phyloP scores from a whole-genome alignment of 2,888 invertebrate genomes.

The Creontiades dilutus region DNA sequence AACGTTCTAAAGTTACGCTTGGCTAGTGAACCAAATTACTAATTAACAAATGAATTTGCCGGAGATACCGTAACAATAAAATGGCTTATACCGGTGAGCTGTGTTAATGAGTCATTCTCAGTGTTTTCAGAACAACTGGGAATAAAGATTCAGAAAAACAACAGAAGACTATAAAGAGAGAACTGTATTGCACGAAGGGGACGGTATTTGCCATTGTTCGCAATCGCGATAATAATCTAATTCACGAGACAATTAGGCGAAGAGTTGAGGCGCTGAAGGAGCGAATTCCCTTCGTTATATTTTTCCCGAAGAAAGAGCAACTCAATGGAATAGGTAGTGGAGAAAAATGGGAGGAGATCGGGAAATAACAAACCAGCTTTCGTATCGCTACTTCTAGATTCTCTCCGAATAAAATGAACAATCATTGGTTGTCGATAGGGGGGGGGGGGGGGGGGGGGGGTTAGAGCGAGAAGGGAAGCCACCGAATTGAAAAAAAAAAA shows the following conservation, averaged over 20 bases:
- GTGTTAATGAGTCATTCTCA: no score
- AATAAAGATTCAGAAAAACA: no score
- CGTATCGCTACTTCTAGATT: slow-evolving; percentile 1
- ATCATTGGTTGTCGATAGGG: background rate
- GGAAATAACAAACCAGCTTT: slow-evolving; percentile 8
- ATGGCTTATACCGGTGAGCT: no score
- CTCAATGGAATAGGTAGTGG: background rate
- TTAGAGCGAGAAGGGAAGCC: background rate
- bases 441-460: background rate
- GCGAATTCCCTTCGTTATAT: background rate
- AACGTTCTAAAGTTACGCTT: no score
- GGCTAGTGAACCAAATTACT: no score
- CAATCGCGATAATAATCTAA: background rate
- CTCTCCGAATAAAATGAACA: background rate
- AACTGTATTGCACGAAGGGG: background rate
- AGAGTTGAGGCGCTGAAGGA: background rate
- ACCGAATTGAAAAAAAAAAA: background rate
- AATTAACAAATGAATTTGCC: no score
- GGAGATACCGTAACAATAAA: no score
- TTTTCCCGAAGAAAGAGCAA: background rate
- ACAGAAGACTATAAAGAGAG: no score
- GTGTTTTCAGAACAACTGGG: no score
- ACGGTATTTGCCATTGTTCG: background rate
- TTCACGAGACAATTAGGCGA: slow-evolving; percentile 1
- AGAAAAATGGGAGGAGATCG: background rate